Evolutionary conservation across 2,797 vertebrate species (phyloP).

Genomic region (Scomberomorus guttatus): DNA sequence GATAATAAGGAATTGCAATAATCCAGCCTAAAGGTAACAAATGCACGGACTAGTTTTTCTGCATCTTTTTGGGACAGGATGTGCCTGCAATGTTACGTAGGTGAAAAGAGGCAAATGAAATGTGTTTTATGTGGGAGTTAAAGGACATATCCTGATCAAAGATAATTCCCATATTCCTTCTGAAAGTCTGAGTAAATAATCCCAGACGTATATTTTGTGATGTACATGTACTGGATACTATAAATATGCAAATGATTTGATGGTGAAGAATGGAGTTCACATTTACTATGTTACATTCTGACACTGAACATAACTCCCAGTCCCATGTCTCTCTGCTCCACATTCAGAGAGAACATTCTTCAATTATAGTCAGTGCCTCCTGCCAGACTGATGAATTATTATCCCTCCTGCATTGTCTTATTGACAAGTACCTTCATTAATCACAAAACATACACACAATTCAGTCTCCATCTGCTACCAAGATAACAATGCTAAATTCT

Average conservation of each 20-base stretch:
- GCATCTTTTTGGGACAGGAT: too few species aligned
- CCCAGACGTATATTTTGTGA: too few species aligned
- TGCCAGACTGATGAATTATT: constrained; percentile 73
- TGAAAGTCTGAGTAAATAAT: too few species aligned
- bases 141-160: too few species aligned
- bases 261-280: background rate
- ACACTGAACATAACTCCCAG: constrained; percentile 13
- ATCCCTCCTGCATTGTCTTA: constrained; percentile 66
- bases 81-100: too few species aligned
- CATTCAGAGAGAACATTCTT: constrained; percentile 40
- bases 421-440: constrained; percentile 75
- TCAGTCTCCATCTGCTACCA: constrained; percentile 64
- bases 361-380: constrained; percentile 51
- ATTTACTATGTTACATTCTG: background rate
- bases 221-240: background rate
- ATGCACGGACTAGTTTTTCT: too few species aligned
- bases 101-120: too few species aligned
- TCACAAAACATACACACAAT: constrained; percentile 62
- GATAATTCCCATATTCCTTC: too few species aligned
- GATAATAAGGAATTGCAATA: too few species aligned
- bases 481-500: constrained; percentile 63
- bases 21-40: too few species aligned
- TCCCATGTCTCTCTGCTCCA: constrained; percentile 29
- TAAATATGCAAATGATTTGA: background rate
- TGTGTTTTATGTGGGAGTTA: too few species aligned